Percentiles rank a stretch among this genome's conserved stretches.
phyloP scores from a whole-genome alignment of 2,888 invertebrate genomes.

The Machimus atricapillus region DNA sequence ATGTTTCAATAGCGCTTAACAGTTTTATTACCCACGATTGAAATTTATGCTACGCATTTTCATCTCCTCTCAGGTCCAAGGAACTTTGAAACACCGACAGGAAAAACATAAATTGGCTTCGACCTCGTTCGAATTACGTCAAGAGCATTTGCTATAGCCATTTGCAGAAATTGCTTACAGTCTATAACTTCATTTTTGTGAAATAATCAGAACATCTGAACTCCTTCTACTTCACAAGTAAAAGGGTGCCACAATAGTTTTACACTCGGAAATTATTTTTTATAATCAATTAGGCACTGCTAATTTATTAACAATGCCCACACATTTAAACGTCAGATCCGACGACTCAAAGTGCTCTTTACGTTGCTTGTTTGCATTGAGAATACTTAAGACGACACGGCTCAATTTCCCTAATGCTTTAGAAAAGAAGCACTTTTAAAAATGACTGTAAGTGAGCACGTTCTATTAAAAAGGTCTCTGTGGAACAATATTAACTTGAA shows the following conservation, averaged over 20 bases:
- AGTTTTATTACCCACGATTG: conserved; percentile 46
- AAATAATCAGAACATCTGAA: background rate
- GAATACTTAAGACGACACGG: background rate
- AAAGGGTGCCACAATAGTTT: background rate
- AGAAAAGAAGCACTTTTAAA: background rate
- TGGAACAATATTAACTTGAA: background rate
- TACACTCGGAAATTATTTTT: background rate
- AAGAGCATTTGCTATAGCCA: background rate
- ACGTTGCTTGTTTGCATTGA: background rate
- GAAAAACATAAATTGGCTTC: background rate
- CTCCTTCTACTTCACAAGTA: too few relatives aligned
- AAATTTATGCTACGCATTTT: conserved; percentile 46
- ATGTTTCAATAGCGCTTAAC: conserved; percentile 47
- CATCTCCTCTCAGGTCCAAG: background rate
- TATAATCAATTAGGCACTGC: background rate
- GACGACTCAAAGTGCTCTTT: background rate
- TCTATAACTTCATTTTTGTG: too few relatives aligned
- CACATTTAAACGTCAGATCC: background rate
- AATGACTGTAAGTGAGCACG: background rate
- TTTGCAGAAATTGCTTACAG: too few relatives aligned
- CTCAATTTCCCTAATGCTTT: background rate
- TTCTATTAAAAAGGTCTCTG: background rate
- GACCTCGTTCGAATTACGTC: background rate
- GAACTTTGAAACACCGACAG: too few relatives aligned
- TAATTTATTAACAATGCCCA: background rate